These are phyloP conservation scores for Vidua chalybeata DNA, from an alignment of 2,113 vertebrate species.

Conservation along the genomic window DNA sequence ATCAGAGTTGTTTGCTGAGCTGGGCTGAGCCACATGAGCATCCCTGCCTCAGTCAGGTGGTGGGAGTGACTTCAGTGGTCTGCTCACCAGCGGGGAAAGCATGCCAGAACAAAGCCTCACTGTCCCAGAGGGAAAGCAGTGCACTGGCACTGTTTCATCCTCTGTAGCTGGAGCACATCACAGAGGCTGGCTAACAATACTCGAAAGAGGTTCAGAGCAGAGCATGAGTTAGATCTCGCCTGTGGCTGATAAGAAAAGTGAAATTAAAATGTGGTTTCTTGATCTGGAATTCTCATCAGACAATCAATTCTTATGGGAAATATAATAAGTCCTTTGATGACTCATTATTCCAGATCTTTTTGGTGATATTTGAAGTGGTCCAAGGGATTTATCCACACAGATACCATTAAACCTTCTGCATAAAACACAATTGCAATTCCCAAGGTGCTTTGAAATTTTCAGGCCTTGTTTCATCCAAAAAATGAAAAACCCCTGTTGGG, in stretches of 20 bases:
- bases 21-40: background rate
- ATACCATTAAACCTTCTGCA: background rate
- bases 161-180: background rate
- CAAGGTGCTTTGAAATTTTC: background rate
- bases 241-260: background rate
- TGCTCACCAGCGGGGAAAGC: background rate
- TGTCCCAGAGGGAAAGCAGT: background rate
- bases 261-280: background rate
- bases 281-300: background rate
- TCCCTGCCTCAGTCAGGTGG: accelerated
- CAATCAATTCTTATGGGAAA: background rate
- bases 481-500: background rate
- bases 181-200: background rate
- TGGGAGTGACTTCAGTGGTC: background rate
- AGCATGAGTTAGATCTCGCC: background rate
- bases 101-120: background rate
- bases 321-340: background rate
- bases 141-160: accelerated
- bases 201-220: background rate
- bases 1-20: background rate
- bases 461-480: background rate
- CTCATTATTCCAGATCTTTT: background rate
- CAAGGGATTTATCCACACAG: background rate
- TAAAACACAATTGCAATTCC: background rate
- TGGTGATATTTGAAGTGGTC: background rate